Evolutionary conservation across 2,797 vertebrate species (phyloP).

Genomic region (Falco concolor): DNA sequence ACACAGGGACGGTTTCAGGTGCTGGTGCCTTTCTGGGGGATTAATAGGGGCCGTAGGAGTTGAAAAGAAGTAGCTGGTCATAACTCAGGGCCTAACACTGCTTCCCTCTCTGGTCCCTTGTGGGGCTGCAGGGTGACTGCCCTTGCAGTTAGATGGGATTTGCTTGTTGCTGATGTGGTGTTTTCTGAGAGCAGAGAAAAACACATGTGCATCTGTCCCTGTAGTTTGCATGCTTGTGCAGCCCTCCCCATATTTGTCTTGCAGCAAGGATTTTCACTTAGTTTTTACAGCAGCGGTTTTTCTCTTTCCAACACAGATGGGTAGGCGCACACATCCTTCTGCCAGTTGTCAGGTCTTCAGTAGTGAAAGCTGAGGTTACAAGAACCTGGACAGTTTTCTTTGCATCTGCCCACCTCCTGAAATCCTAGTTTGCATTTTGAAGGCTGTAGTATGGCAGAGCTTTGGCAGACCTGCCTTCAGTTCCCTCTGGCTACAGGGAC

Average conservation of each 20-base stretch:
- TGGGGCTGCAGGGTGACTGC: background rate
- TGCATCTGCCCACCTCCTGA: background rate
- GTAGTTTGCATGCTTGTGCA: background rate
- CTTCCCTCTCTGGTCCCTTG: background rate
- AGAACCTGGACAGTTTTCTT: background rate
- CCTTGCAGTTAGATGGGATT: background rate
- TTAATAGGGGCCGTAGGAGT: background rate
- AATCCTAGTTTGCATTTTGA: background rate
- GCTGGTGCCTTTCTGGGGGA: background rate
- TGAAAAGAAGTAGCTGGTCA: background rate
- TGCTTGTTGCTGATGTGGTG: background rate
- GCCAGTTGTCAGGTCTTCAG: background rate
- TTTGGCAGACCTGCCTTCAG: background rate
- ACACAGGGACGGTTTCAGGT: background rate
- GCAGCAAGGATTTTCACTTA: background rate
- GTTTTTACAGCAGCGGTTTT: background rate
- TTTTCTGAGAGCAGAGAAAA: background rate
- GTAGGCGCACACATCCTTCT: background rate
- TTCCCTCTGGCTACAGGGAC: background rate
- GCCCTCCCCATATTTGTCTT: background rate
- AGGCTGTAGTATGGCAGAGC: background rate
- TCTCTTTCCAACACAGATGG: background rate
- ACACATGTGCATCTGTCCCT: background rate
- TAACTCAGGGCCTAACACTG: background rate
- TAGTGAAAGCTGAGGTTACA: background rate